These are phyloP conservation scores for Sphinx pinastri DNA, from an alignment of 2,888 invertebrate genomes.

Conservation along the genomic window DNA sequence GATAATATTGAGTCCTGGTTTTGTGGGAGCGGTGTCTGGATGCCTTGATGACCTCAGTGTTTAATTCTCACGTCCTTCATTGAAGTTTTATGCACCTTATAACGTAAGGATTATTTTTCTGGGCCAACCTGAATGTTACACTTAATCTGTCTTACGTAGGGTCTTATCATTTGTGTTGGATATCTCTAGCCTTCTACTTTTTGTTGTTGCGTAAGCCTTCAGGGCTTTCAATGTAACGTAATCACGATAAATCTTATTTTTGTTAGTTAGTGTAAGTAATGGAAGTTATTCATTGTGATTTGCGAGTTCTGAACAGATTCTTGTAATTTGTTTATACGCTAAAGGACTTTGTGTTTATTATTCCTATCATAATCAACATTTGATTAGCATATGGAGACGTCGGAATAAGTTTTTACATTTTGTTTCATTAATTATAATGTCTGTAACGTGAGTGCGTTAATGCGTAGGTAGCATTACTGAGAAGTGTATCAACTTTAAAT, in stretches of 20 bases:
- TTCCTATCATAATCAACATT: too few species aligned
- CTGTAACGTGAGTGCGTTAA: too few species aligned
- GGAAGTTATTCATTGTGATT: not conserved
- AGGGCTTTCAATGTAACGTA: not conserved
- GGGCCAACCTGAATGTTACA: not conserved
- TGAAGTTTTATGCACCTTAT: not conserved
- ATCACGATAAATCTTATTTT: not conserved
- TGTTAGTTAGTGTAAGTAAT: not conserved
- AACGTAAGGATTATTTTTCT: not conserved
- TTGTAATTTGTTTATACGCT: not conserved
- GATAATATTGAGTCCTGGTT: not conserved
- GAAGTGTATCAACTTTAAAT: too few species aligned
- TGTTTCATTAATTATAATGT: too few species aligned
- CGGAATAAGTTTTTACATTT: too few species aligned
- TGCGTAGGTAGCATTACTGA: too few species aligned
- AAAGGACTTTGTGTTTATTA: too few species aligned
- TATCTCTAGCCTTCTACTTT: not conserved
- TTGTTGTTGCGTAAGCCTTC: conserved; percentile 1
- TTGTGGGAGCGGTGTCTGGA: not conserved
- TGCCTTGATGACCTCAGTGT: conserved; percentile 14
- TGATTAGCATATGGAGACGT: too few species aligned
- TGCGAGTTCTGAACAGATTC: not conserved
- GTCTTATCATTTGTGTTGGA: not conserved
- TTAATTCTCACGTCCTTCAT: not conserved
- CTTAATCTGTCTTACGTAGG: not conserved